phyloP scores from a whole-genome alignment of 2,888 invertebrate species.

The Eremobia ochroleuca region DNA sequence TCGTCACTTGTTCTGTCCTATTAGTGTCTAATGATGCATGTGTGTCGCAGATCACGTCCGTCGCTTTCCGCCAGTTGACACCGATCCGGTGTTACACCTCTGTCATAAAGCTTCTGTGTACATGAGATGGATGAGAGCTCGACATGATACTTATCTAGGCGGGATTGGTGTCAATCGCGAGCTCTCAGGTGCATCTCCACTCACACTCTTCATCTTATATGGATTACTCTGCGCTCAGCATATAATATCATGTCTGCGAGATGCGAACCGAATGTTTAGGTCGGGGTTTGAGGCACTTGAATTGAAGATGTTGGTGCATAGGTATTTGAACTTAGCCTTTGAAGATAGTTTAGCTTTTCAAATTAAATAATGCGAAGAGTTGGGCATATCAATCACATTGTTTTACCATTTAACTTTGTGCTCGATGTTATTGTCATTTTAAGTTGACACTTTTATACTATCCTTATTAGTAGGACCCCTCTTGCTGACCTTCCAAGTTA shows the following conservation, averaged over 20 bases:
- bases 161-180: conserved; percentile 9
- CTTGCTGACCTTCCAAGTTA: not conserved
- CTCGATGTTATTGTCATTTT: not conserved
- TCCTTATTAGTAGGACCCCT: not conserved
- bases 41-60: not conserved
- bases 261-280: conserved; percentile 6
- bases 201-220: not conserved
- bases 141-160: not conserved
- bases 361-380: not conserved
- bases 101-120: not conserved
- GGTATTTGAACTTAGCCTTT: not conserved
- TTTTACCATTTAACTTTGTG: not conserved
- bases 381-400: not conserved
- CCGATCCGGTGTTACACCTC: not conserved
- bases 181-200: not conserved
- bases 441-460: not conserved
- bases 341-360: not conserved
- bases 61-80: conserved; percentile 21
- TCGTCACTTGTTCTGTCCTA: not conserved
- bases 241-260: not conserved
- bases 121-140: not conserved
- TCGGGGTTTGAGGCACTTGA: no score
- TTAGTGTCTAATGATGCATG: not conserved
- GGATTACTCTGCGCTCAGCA: not conserved
- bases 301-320: not conserved